Conservation (phyloP, 2,888 invertebrate genomes). For the Nipponacmea schrenckii region DNA sequence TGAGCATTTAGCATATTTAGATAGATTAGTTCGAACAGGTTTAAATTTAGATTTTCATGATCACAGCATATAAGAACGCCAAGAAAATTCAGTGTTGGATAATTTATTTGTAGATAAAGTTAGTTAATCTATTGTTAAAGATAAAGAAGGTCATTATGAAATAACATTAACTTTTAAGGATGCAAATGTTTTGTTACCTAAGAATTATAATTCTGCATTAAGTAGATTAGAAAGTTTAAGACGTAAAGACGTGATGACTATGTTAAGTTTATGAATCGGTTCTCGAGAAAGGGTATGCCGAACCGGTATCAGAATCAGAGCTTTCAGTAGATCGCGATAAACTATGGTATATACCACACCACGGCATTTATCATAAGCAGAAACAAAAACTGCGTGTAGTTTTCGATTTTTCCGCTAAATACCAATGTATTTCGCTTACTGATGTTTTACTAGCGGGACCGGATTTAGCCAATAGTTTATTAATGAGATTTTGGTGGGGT, state of each 20-base stretch:
- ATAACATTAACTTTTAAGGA: constrained; percentile 16
- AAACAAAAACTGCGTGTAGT: constrained; percentile 27
- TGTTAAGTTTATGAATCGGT: constrained; percentile 25
- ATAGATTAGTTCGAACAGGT: no score
- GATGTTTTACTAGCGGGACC: constrained; percentile 4
- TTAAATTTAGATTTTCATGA: constrained; percentile 8
- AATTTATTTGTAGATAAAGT: constrained; percentile 19
- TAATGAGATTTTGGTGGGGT: neutral
- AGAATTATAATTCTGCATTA: constrained; percentile 14
- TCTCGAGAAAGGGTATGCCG: constrained; percentile 22
- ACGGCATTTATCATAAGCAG: constrained; percentile 29
- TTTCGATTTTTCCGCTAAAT: constrained; percentile 24
- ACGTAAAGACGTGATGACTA: constrained; percentile 15
- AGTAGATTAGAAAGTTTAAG: constrained; percentile 8
- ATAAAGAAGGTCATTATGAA: constrained; percentile 19
- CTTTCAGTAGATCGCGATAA: constrained; percentile 10
- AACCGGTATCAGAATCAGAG: constrained; percentile 14
- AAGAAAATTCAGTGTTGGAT: constrained; percentile 17
- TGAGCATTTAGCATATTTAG: no score
- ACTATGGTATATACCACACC: constrained; percentile 33
- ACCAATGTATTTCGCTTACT: neutral
- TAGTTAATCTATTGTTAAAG: constrained; percentile 4
- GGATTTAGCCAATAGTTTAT: constrained; percentile 12
- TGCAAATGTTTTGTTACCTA: constrained; percentile 14
- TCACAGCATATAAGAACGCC: neutral